phyloP scores from a whole-genome alignment of 1,140 invertebrate species.

The Drosophila mauritiana region DNA sequence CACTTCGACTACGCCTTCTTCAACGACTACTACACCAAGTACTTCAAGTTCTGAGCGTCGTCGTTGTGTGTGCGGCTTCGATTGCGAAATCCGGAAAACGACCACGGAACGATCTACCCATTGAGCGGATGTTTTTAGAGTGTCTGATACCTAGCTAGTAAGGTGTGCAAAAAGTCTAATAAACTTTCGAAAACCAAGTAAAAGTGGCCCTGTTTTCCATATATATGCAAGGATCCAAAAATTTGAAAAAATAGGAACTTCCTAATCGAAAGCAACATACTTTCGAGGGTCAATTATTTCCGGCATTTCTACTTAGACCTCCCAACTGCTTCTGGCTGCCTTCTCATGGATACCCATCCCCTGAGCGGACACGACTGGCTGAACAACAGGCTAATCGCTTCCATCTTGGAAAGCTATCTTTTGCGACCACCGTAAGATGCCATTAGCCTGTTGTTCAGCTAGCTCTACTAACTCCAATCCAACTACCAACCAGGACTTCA shows the following conservation, averaged over 20 bases:
- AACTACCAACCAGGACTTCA: too few relatives aligned
- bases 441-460: too few relatives aligned
- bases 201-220: background rate
- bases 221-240: too few relatives aligned
- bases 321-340: background rate
- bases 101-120: constrained; percentile 21
- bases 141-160: constrained; percentile 42
- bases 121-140: constrained; percentile 18
- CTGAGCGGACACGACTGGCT: background rate
- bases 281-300: background rate
- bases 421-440: too few relatives aligned
- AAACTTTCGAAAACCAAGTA: constrained; percentile 16
- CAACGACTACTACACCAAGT: constrained; percentile 66
- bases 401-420: too few relatives aligned
- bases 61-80: background rate
- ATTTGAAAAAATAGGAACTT: background rate
- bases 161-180: constrained; percentile 66
- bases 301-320: background rate
- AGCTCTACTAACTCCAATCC: too few relatives aligned
- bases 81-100: background rate
- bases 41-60: constrained; percentile 50
- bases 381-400: too few relatives aligned
- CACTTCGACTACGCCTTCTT: constrained; percentile 69
- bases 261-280: background rate
- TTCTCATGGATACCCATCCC: background rate